These are phyloP conservation scores for Aphaenogaster ashmeadi DNA, from an alignment of 1,140 invertebrate species.

Conservation along the genomic window DNA sequence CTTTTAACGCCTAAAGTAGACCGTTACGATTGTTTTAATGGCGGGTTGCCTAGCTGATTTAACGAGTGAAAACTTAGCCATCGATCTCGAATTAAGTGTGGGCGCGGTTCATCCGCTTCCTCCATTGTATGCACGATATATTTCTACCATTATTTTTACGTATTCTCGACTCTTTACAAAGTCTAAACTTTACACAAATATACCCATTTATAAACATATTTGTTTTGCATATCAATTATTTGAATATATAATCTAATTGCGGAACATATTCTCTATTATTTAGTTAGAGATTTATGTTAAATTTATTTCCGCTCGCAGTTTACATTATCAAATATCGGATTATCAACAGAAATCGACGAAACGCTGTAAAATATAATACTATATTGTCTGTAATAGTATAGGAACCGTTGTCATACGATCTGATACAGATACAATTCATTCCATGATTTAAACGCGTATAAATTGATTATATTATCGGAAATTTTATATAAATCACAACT, in stretches of 20 bases:
- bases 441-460: not conserved
- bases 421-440: not conserved
- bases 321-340: constrained; percentile 8
- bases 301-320: not conserved
- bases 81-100: constrained; percentile 76
- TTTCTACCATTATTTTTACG: constrained; percentile 11
- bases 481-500: constrained; percentile 4
- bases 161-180: not conserved
- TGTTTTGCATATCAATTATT: not conserved
- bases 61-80: constrained; percentile 75
- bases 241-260: not conserved
- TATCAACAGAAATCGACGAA: not conserved
- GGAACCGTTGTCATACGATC: not conserved
- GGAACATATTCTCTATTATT: not conserved
- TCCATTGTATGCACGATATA: constrained; percentile 52
- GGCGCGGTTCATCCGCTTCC: constrained; percentile 79
- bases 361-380: not conserved
- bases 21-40: constrained; percentile 61
- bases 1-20: not conserved
- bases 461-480: not conserved
- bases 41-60: constrained; percentile 75
- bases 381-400: not conserved
- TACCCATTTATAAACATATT: constrained; percentile 9
- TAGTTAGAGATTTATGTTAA: not conserved
- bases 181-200: not conserved